Percentiles rank a stretch among this genome's conserved stretches.
phyloP scores from a whole-genome alignment of 2,797 vertebrate species.

The Sternotherus odoratus region DNA sequence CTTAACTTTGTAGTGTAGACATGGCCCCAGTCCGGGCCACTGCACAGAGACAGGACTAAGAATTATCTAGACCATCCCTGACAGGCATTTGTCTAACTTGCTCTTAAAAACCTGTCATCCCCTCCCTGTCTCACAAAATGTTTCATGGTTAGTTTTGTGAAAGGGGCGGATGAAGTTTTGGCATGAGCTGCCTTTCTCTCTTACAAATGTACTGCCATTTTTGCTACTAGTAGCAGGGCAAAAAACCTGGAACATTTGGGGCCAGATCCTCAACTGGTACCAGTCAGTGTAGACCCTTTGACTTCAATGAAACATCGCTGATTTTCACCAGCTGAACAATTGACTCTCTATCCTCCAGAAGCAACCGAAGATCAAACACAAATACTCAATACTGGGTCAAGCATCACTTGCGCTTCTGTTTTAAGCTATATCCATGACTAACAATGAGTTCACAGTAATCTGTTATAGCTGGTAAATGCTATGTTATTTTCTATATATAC shows the following conservation, averaged over 20 bases:
- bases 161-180: not conserved
- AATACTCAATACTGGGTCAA: slow-evolving; percentile 4
- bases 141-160: slow-evolving; percentile 17
- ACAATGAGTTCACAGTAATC: not conserved
- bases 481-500: not conserved
- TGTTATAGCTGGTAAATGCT: not conserved
- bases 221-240: not conserved
- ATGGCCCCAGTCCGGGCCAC: not conserved
- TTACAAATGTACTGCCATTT: slow-evolving; percentile 7
- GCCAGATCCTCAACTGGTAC: not conserved
- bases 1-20: too few species aligned
- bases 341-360: slow-evolving; percentile 24
- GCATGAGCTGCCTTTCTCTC: not conserved
- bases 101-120: not conserved
- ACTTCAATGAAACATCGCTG: not conserved
- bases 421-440: not conserved
- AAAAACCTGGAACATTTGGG: not conserved
- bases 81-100: not conserved
- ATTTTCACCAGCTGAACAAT: slow-evolving; percentile 45
- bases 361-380: slow-evolving; percentile 34
- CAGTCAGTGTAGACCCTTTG: slow-evolving; percentile 30
- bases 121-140: not conserved
- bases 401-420: not conserved
- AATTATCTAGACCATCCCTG: not conserved
- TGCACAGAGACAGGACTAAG: not conserved